Base-by-base conservation (phyloP, 2,888 invertebrate species). In the Agrilus biguttatus region DNA sequence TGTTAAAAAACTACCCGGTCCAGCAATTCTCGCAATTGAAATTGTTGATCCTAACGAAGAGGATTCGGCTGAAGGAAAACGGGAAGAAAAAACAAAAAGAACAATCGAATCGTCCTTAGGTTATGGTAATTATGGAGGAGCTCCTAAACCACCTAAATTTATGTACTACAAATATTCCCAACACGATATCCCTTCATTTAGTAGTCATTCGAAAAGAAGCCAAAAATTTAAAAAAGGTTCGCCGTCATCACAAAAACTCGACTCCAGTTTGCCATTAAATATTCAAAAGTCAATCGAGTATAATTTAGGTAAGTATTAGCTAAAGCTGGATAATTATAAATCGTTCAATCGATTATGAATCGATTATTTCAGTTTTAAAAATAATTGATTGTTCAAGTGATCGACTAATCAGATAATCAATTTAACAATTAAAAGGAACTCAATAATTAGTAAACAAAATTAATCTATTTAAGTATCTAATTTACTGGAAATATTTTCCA, bases 101-200 rank as follows among this genome's bases (percentile, higher is more conserved):
- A 85, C 84, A 0, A 78, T 84, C 12, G 81, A 84, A 49, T 75
- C 76, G 1, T 77, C 78, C 39, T 65, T 85, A 10, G 85, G 85
- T 44, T 84, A 80, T 57, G 81, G 80, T 7, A 59, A 62, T 14
- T 65, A 65, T 45, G 32, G 40, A 42, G 45, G 58, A 62, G 13
- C 66, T 65, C 45, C 14, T n/a, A 57, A 62, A n/a, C 62, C 63
- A 32, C 68, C 69, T 10, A 77, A 73, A 55, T 79, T 75, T 52
- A 73, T 75, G 69, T 71, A 80, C 46, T 81, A 80, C 55, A 81
- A 80, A 5, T 81, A 81, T 57, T 80, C 80, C 0, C 80, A 81
- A 58, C 69, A 77, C 43, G 76, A 80, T 52, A 75, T 78, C 46
- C 72, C 74, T 5, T 50, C 71, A 10, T 53, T 50, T 19, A 49